Conservation (phyloP, 1,140 invertebrate genomes). For the Bathynomus jamesi region DNA sequence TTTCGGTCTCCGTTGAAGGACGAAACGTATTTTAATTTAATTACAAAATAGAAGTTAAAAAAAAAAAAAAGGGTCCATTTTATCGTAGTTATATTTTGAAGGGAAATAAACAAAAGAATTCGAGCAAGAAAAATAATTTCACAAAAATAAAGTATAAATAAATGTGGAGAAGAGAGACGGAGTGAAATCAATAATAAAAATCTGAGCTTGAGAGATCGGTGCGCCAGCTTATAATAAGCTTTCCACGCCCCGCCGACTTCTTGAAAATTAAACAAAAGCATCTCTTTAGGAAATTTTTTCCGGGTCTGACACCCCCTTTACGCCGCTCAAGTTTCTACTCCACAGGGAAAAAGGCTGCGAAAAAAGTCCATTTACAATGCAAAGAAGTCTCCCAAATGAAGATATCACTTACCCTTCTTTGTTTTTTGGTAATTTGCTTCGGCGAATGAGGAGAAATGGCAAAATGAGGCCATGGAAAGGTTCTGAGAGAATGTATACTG, state of each 20-base stretch:
- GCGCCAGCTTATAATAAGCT: not conserved
- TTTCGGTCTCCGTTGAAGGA: too few species aligned
- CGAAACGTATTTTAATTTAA: too few species aligned
- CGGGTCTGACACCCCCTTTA: not conserved
- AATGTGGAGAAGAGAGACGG: not conserved
- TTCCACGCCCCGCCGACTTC: not conserved
- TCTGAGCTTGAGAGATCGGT: not conserved
- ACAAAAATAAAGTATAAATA: not conserved
- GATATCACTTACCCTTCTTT: not conserved
- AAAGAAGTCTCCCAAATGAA: not conserved
- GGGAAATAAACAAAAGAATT: too few species aligned
- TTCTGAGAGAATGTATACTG: not conserved
- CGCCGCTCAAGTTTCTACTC: not conserved
- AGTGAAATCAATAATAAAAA: constrained; percentile 1
- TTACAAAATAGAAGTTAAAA: too few species aligned
- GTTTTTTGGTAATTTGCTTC: not conserved
- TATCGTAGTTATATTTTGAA: too few species aligned
- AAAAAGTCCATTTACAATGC: not conserved
- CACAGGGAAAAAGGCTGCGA: not conserved
- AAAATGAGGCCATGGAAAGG: not conserved
- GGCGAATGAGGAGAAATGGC: not conserved
- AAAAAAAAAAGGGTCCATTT: too few species aligned
- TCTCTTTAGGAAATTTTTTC: not conserved
- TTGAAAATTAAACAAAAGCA: not conserved
- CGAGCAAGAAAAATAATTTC: not conserved